Conservation (phyloP, 2,797 vertebrate genomes). For the Eulemur rubriventer region DNA sequence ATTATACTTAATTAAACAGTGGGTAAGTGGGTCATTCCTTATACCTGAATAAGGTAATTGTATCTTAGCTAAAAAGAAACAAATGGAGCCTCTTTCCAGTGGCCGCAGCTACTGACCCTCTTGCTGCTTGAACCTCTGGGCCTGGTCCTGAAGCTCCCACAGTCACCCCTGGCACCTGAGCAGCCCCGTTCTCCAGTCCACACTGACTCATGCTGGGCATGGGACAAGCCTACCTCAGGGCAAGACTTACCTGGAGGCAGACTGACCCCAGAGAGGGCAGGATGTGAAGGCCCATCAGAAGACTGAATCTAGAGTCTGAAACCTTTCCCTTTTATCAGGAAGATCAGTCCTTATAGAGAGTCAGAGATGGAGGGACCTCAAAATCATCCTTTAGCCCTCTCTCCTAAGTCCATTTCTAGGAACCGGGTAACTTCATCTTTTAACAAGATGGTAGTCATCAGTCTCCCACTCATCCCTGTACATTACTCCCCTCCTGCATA, state of each 20-base stretch:
- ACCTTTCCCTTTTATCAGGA: background rate
- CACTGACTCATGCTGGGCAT: background rate
- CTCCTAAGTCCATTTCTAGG: background rate
- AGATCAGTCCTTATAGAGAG: background rate
- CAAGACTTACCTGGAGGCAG: background rate
- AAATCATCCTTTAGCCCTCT: background rate
- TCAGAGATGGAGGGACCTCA: background rate
- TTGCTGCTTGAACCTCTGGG: background rate
- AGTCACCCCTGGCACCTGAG: background rate
- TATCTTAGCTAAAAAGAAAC: slow-evolving; percentile 7
- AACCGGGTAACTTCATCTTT: background rate
- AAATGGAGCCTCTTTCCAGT: background rate
- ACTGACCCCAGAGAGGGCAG: background rate
- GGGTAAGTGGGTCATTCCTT: background rate
- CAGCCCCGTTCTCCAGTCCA: background rate
- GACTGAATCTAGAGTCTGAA: background rate
- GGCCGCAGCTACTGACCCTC: background rate
- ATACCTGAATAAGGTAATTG: background rate
- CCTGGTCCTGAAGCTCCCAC: background rate
- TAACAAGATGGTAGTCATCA: background rate
- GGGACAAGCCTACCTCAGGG: background rate
- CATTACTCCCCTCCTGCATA: background rate
- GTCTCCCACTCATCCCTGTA: background rate
- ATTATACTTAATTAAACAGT: background rate
- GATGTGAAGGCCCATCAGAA: background rate